A percentile compares a stretch with the other conserved stretches of the same genome.
These are phyloP conservation scores for Drosophila formosana DNA, from an alignment of 2,888 invertebrate species.

Conservation along the genomic window DNA sequence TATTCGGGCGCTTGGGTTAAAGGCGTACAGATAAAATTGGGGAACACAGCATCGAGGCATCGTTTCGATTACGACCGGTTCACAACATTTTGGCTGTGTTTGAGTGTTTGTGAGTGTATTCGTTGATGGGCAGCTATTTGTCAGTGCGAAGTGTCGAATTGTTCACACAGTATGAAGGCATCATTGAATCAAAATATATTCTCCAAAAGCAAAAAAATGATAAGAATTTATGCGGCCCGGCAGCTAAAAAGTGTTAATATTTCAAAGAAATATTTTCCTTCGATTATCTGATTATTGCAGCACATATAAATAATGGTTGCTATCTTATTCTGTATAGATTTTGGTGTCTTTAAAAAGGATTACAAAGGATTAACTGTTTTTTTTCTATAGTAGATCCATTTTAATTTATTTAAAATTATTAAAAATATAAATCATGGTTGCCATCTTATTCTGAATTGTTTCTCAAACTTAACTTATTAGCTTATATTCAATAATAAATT, in stretches of 20 bases:
- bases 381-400: no score
- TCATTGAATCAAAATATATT: conserved; percentile 13
- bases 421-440: no score
- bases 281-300: neutral
- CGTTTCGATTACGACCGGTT: conserved; percentile 21
- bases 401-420: no score
- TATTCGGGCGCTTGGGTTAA: conserved; percentile 44
- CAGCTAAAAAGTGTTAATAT: neutral
- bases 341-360: neutral
- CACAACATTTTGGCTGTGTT: conserved; percentile 7
- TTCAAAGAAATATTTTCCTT: neutral
- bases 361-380: neutral
- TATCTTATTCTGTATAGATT: neutral
- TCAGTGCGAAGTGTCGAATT: conserved; percentile 8
- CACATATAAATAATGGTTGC: neutral
- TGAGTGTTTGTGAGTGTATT: neutral
- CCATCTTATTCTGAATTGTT: no score
- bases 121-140: conserved; percentile 31
- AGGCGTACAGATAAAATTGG: conserved; percentile 59
- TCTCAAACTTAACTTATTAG: no score
- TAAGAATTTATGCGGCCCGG: conserved; percentile 1
- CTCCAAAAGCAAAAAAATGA: neutral
- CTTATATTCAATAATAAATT: no score
- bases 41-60: conserved; percentile 30
- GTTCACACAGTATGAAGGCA: neutral